Evolutionary conservation across 2,797 vertebrate genomes (phyloP), one percentile per base, ranked within the genome.

Genomic region (Gephyroberyx darwinii): DNA sequence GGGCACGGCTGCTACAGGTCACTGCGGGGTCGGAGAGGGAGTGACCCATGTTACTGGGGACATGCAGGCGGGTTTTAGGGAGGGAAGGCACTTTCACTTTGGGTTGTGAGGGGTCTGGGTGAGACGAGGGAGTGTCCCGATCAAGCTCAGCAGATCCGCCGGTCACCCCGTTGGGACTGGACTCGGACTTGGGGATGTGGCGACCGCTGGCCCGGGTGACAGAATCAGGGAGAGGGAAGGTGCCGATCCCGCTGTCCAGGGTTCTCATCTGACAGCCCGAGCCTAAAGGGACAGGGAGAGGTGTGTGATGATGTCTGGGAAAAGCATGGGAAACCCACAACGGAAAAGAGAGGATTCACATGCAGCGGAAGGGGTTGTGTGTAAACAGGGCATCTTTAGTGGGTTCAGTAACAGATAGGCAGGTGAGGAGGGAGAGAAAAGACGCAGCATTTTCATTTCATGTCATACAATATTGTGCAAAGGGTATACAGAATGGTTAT

Each of bases 181-280:
- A 85, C 7, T 95, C 94, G 5, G 94, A 93, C 77, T 93, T 95
- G 47, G 95, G 87, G 43, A 89, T 0, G 65, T 95, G 93, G 33
- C 96, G 87, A 58, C 93, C 91, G 0, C 87, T 55, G 16, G 92
- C 92, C 16, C 95, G 93, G 71, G 76, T 93, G 74, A 95, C 94
- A 0, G 96, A 95, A 76, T 96, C 96, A 0, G 96, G 95, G 58
- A 96, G 95, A 1, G 96, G 96, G 81, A 97, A 97, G 69, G 96
- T 97, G 78, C 96, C 96, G 8, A 98, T 97, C 37, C 96, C 96
- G 0, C 96, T 98, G 94, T 97, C 96, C 89, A 98, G 75, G 0
- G 96, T 98, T 88, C 96, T 94, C 95, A 96, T 98, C 94, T 96
- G 96, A 89, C 95, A 96, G 90, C 93, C 83, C 58, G 95, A 96